Evolutionary conservation across 2,113 vertebrate species (phyloP), one percentile per base, ranked within the genome.

Genomic region (Perccottus glenii): DNA sequence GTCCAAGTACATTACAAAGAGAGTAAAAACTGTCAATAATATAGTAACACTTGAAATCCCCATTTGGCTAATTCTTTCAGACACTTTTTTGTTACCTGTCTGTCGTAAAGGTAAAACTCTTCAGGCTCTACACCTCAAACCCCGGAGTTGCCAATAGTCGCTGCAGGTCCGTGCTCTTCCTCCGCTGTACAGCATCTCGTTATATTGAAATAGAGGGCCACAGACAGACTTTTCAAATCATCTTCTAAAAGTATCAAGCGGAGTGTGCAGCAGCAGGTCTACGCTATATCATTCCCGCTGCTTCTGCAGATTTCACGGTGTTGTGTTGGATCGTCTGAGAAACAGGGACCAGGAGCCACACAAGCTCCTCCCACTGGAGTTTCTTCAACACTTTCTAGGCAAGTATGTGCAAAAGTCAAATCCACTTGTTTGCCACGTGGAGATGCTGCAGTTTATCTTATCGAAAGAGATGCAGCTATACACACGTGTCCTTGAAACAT

Each of bases 321-420:
- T 7, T 14, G 67, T 51, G 46, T 4, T 67, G 83, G n/a, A 5
- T 10, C 44, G 19, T 40, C 52, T 36, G 32, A 11, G 5, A 11
- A 27, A 5, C 1, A 8, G 32, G 5, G 35, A 55, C 33, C 52
- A 50, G 74, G 59, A 61, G 15, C 19, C 19, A 9, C 64, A 2
- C 3, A 9, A 55, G 70, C 84, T 83, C 84, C 84, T 75, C 84
- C 84, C 73, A 47, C 43, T 2, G 0, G 5, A 6, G 4, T 3
- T 16, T 14, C 49, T n/a, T 9, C n/a, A 5, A 10, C 12, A 8
- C 4, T 44, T 42, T n/a, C 14, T 38, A n/a, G 35, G 11, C 8
- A 46, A 46, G 8, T 14, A 46, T 46, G 44, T 12, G 44, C 44
- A 46, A 46, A 46, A 11, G 5, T 35, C 7, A 1, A 33, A 15